Evolutionary conservation across 2,888 invertebrate species (phyloP), one percentile per base, ranked within the genome.

Genomic region (Cosmopolites sordidus): DNA sequence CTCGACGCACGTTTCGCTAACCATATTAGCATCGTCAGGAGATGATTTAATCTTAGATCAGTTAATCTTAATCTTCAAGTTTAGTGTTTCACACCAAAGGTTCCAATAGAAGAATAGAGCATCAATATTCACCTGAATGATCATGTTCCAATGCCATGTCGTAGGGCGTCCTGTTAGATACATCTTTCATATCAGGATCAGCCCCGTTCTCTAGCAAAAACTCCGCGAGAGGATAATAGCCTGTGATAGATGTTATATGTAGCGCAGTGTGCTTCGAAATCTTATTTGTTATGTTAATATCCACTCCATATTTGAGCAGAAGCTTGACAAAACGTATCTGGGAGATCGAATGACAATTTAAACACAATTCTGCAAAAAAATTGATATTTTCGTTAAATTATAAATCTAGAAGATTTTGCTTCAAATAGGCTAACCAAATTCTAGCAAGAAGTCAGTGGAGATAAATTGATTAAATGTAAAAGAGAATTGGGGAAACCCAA

Each of bases 231-330:
- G 62, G 62, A 1, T 58, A 15, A 42, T 63, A 64, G 6, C 63
- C 63, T 11, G 58, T 59, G 5, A 66, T 61, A 0, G 58, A 63
- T 1, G 46, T 58, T 16, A 62, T 56, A 18, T 66, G 66, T 2
- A 66, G 55, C 37, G 64, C 59, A 27, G 62, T 65, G 33, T 58
- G 57, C 8, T 56, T 49, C 5, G 64, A 59, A 27, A 62, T 30
- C 0, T 52, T 58, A 39, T 63, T 59, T n/a, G 47, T 5, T 11
- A 63, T 58, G 33, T 62, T 60, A 1, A 61, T 18, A 41, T 65
- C 51, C n/a, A 56, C 59, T 1, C 60, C 59, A 38, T 43, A 43
- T 2, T 45, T 18, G 2, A 64, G 37, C 2, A 66, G 39, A 1
- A 60, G 27, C 37, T 61, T 48, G 6, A 66, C 48, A 11, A 61